phyloP scores from a whole-genome alignment of 2,797 vertebrate genomes.

The Pantherophis alleghaniensis region DNA sequence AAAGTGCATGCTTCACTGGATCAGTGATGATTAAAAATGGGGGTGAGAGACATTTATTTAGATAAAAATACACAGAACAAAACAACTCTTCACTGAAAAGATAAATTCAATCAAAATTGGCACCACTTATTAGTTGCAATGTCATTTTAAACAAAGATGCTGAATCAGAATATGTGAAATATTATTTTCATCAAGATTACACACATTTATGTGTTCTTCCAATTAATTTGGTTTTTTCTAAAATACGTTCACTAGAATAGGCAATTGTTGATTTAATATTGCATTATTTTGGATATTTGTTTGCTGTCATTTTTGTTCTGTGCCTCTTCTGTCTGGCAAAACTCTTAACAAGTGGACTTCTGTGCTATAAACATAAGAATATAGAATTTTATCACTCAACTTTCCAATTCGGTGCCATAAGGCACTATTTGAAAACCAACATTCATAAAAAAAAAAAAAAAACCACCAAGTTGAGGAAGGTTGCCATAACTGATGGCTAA shows the following conservation, averaged over 20 bases:
- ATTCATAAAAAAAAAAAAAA: not conserved
- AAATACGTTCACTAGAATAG: not conserved
- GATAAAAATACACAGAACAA: not conserved
- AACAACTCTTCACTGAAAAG: not conserved
- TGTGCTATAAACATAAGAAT: not conserved
- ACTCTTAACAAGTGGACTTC: not conserved
- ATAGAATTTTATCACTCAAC: not conserved
- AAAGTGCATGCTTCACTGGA: not conserved
- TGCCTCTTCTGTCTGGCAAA: not conserved
- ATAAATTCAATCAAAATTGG: not conserved
- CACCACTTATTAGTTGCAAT: not conserved
- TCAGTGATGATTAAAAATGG: not conserved
- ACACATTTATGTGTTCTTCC: not conserved
- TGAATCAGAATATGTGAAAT: not conserved
- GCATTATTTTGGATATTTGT: not conserved
- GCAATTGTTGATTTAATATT: not conserved
- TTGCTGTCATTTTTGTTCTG: not conserved
- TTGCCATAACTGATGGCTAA: no score
- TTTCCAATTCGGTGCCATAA: not conserved
- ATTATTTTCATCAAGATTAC: not conserved
- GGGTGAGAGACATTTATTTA: not conserved
- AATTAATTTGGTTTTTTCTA: not conserved
- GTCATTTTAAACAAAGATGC: not conserved
- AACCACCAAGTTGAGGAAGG: not conserved
- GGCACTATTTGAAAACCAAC: not conserved